These are phyloP conservation scores for Leucopsar rothschildi DNA, from an alignment of 2,113 vertebrate species.

Conservation along the genomic window DNA sequence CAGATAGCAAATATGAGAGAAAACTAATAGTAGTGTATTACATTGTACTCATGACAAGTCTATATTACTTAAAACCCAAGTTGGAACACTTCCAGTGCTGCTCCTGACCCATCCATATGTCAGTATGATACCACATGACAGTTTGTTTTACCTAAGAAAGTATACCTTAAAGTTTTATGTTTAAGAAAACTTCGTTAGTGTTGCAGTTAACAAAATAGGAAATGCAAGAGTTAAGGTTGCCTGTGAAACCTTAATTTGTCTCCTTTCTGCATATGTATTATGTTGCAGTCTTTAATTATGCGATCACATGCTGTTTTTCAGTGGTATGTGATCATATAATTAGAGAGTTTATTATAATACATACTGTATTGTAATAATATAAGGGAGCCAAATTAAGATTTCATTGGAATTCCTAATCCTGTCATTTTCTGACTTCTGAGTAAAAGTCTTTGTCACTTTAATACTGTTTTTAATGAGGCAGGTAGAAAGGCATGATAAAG, in stretches of 20 bases:
- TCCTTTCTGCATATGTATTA: constrained; percentile 55
- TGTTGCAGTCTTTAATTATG: constrained; percentile 60
- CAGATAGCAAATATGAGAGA: background rate
- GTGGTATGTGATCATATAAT: constrained; percentile 49
- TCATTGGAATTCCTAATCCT: constrained; percentile 4
- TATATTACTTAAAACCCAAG: background rate
- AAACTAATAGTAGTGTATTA: background rate
- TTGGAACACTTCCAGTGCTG: background rate
- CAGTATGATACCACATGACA: background rate
- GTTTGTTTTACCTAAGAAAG: background rate
- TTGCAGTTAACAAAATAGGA: constrained; percentile 10
- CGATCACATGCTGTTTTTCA: constrained; percentile 65
- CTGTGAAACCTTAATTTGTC: constrained; percentile 44
- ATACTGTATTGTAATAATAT: constrained; percentile 36
- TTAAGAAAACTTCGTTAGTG: background rate
- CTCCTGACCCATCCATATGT: background rate
- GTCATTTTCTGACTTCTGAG: background rate
- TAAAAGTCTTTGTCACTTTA: background rate
- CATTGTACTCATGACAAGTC: background rate
- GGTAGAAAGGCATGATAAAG: background rate
- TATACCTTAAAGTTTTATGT: background rate
- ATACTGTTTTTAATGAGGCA: background rate
- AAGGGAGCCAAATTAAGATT: constrained; percentile 36
- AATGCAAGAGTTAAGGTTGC: constrained; percentile 53
- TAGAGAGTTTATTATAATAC: constrained; percentile 52